Evolutionary conservation across 2,888 invertebrate species (phyloP).

Genomic region (Heterodera filipjevi): DNA sequence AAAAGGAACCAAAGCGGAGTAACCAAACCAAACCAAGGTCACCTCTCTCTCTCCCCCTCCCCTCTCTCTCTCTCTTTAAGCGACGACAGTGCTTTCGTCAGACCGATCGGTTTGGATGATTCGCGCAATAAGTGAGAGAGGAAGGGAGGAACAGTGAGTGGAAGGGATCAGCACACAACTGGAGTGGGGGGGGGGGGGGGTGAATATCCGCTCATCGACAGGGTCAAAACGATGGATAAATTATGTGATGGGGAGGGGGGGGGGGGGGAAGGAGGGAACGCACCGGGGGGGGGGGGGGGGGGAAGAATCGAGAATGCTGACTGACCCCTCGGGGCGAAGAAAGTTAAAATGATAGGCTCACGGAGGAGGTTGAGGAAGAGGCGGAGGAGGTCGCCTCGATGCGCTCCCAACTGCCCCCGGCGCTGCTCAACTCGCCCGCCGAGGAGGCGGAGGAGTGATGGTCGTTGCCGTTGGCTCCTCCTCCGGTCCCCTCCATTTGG

Average conservation of each 20-base stretch:
- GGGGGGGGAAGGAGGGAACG: not conserved
- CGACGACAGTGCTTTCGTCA: not conserved
- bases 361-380: constrained; percentile 8
- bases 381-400: constrained; percentile 16
- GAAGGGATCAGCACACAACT: not conserved
- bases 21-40: not conserved
- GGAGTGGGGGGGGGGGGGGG: not conserved
- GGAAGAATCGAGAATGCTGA: not conserved
- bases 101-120: constrained; percentile 2
- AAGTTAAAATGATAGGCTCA: constrained; percentile 15
- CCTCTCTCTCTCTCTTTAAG: not conserved
- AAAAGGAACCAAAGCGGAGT: no score
- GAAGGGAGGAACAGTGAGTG: not conserved
- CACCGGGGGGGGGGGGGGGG: not conserved
- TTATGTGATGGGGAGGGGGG: not conserved
- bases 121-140: not conserved
- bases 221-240: constrained; percentile 1
- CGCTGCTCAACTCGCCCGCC: constrained; percentile 28
- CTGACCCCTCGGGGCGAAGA: not conserved
- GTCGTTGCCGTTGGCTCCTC: not conserved
- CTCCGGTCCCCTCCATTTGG: constrained; percentile 1
- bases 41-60: no score
- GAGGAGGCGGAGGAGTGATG: constrained; percentile 2
- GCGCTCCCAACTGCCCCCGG: constrained; percentile 28
- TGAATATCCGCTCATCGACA: not conserved